These are phyloP conservation scores for Zaprionus nigranus DNA, from an alignment of 1,140 invertebrate genomes.

Conservation along the genomic window DNA sequence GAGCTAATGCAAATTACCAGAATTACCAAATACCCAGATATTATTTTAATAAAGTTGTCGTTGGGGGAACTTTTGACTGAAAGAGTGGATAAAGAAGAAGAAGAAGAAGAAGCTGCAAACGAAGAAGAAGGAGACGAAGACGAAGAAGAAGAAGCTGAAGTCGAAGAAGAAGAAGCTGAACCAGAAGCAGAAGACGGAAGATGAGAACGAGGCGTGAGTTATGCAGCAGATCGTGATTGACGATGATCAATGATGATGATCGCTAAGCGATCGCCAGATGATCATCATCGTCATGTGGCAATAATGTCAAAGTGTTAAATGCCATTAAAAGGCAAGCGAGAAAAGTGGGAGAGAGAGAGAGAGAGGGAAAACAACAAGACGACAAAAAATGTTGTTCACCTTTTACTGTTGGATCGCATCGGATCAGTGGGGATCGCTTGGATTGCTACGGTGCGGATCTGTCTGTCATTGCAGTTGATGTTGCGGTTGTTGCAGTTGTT, in stretches of 20 bases:
- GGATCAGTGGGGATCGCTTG: constrained; percentile 5
- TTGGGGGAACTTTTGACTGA: not conserved
- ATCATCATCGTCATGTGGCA: constrained; percentile 17
- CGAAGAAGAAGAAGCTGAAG: not conserved
- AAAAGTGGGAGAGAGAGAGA: constrained; percentile 32
- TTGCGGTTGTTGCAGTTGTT: constrained; percentile 36
- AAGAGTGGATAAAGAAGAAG: not conserved
- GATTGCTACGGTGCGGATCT: constrained; percentile 36
- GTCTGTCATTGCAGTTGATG: constrained; percentile 55
- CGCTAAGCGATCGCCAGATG: constrained; percentile 1
- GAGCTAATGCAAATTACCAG: constrained; percentile 57
- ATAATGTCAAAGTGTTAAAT: constrained; percentile 79
- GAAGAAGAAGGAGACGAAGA: constrained; percentile 1
- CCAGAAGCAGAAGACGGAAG: constrained; percentile 19
- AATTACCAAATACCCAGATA: constrained; percentile 25
- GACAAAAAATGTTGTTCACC: constrained; percentile 77
- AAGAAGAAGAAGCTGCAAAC: not conserved
- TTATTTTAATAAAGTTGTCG: constrained; percentile 65
- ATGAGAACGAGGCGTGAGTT: constrained; percentile 43
- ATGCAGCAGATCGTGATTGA: constrained; percentile 28
- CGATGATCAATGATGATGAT: constrained; percentile 25
- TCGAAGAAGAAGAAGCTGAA: not conserved
- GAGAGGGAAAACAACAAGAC: not conserved
- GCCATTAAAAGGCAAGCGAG: constrained; percentile 44
- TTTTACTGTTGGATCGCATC: constrained; percentile 51